These are phyloP conservation scores for Drosophila pseudotalamancana DNA, from an alignment of 2,888 invertebrate species.

Conservation along the genomic window DNA sequence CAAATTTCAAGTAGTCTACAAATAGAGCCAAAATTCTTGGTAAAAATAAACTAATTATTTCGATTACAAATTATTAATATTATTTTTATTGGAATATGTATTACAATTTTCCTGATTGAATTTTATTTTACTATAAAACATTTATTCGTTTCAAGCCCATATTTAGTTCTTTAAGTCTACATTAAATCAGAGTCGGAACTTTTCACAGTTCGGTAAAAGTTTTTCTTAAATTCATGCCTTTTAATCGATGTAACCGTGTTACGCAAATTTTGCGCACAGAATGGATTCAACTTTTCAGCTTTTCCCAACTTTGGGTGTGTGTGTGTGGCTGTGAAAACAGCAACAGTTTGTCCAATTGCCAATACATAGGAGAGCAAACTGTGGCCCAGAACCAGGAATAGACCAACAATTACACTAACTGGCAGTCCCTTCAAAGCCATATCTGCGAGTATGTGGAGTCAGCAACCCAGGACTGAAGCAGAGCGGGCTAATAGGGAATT, in stretches of 20 bases:
- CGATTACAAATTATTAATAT: no score
- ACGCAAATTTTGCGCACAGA: neutral
- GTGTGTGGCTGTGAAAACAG: conserved; percentile 35
- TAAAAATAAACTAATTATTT: no score
- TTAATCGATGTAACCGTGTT: neutral
- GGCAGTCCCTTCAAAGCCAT: conserved; percentile 35
- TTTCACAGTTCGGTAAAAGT: neutral
- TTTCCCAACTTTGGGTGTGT: neutral
- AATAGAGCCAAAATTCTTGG: no score
- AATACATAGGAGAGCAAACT: conserved; percentile 38
- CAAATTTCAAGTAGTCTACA: no score
- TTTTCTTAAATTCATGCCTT: neutral
- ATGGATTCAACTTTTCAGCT: conserved; percentile 37
- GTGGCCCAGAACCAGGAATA: conserved; percentile 12
- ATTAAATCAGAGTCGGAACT: neutral
- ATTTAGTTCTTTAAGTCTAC: no score
- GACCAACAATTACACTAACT: conserved; percentile 54
- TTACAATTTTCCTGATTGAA: no score
- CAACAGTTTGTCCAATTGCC: conserved; percentile 54
- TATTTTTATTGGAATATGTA: no score
- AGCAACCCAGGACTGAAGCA: conserved; percentile 4
- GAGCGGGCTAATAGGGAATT: no score
- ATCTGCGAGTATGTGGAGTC: conserved; percentile 24
- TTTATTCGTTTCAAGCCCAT: no score
- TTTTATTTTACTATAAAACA: no score